These are phyloP conservation scores for Nemapogon koenigi DNA, from an alignment of 2,888 invertebrate genomes.

Conservation along the genomic window DNA sequence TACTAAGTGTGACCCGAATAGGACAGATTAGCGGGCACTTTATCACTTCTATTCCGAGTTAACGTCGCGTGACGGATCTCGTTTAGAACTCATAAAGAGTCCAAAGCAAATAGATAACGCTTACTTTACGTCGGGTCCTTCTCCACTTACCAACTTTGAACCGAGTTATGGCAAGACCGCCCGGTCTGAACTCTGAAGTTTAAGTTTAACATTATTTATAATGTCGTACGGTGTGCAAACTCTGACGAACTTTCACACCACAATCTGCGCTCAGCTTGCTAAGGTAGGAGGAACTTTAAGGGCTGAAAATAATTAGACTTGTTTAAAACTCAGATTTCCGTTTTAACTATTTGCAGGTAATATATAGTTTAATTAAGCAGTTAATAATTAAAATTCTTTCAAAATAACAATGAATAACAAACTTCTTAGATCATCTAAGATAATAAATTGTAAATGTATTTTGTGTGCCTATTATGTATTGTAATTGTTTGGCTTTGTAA, in stretches of 20 bases:
- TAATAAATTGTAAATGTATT: too few relatives aligned
- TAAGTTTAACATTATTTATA: slow-evolving; percentile 53
- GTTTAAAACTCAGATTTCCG: too few relatives aligned
- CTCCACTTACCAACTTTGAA: slow-evolving; percentile 55
- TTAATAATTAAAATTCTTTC: too few relatives aligned
- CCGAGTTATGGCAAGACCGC: slow-evolving; percentile 25
- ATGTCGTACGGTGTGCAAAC: slow-evolving; percentile 29
- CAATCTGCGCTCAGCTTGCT: slow-evolving; percentile 6
- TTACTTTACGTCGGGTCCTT: slow-evolving; percentile 56
- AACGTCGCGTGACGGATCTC: slow-evolving; percentile 65
- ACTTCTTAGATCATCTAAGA: too few relatives aligned
- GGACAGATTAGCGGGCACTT: slow-evolving; percentile 64
- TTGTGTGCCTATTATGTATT: too few relatives aligned
- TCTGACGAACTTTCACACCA: slow-evolving; percentile 4
- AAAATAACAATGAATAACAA: too few relatives aligned
- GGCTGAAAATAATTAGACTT: too few relatives aligned
- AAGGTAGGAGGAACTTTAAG: slow-evolving; percentile 5
- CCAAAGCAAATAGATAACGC: slow-evolving; percentile 63
- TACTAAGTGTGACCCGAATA: slow-evolving; percentile 64
- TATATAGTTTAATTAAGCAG: too few relatives aligned
- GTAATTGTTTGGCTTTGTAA: too few relatives aligned
- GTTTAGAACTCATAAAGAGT: slow-evolving; percentile 64
- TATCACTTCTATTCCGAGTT: slow-evolving; percentile 63
- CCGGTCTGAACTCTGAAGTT: slow-evolving; percentile 53
- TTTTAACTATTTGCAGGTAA: too few relatives aligned